phyloP scores from a whole-genome alignment of 2,113 vertebrate genomes.

The Triplophysa tibetana region DNA sequence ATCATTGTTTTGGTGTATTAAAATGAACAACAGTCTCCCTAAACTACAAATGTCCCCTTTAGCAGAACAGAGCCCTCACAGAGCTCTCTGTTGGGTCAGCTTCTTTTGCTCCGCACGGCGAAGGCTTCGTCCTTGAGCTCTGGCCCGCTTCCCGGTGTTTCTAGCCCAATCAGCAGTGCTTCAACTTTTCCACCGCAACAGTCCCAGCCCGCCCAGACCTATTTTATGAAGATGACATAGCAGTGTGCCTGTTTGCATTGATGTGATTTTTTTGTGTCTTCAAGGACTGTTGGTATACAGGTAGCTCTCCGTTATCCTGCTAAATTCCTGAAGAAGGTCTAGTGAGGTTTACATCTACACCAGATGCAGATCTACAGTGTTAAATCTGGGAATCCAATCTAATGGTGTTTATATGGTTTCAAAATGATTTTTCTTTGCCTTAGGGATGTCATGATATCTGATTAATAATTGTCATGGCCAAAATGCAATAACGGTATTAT shows the following conservation, averaged over 20 bases:
- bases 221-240: not conserved
- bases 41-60: slow-evolving; percentile 44
- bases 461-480: too few species aligned
- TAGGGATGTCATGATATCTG: too few species aligned
- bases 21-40: slow-evolving; percentile 21
- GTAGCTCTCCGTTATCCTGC: too few species aligned
- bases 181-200: not conserved
- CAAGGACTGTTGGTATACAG: not conserved
- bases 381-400: too few species aligned
- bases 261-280: not conserved
- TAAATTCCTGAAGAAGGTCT: too few species aligned
- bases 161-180: slow-evolving; percentile 16
- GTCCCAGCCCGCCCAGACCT: not conserved
- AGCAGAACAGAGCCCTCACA: slow-evolving; percentile 21
- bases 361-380: too few species aligned
- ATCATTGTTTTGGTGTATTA: slow-evolving; percentile 28
- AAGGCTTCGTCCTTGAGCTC: slow-evolving; percentile 36
- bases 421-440: too few species aligned
- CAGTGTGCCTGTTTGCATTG: not conserved
- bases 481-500: too few species aligned
- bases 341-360: too few species aligned
- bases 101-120: slow-evolving; percentile 30
- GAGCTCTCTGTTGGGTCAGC: slow-evolving; percentile 39
- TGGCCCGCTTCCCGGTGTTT: slow-evolving; percentile 40
- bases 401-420: too few species aligned